Base-by-base conservation (phyloP, 2,113 vertebrate genomes). In the Eretmochelys imbricata region DNA sequence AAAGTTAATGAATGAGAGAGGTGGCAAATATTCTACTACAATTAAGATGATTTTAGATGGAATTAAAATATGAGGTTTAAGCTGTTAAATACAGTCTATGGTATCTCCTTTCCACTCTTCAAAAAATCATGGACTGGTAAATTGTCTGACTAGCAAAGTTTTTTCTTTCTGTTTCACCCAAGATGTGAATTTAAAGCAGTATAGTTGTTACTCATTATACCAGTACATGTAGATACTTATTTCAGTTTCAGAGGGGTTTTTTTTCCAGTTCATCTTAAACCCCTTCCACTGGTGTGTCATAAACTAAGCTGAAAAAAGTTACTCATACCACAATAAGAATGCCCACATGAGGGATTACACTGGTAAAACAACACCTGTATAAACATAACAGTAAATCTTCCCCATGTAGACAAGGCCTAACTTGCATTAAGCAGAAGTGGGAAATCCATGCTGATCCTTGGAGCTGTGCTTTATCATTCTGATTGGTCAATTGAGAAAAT, bases 1-100 rank as follows among this genome's bases (percentile, higher is more conserved):
- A 95, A 94, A 78, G 89, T 94, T 95, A 94, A 94, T 95, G 50
- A 75, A 84, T 88, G 8, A 91, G 6, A 81, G 72, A 92, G 25
- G 22, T 91, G 25, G 10, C 8, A 95, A 91, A 92, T 89, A 75
- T 7, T 86, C 90, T 50, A 48, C 57, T 93, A 83, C 79, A 89
- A 89, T 53, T 89, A 84, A 89, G 82, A 90, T 95, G 50, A 89
- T 88, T 96, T 95, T 72, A 82, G 55, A 78, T 82, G 89, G 22
- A n/a, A 79, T 91, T 80, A 89, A 38, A 38, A n/a, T 17, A n/a
- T 38, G 17, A 72, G 16, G 16, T 20, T 20, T n/a, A 72, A n/a
- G 16, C 7, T 72, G 19, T 22, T 72, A 69, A 69, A 38, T 69
- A 38, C 35, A 20, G 17, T 8, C 35, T 69, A 69, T 17, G 8